Evolutionary conservation across 2,113 vertebrate species (phyloP), one percentile per base, ranked within the genome.

Genomic region (Eidolon helvum): DNA sequence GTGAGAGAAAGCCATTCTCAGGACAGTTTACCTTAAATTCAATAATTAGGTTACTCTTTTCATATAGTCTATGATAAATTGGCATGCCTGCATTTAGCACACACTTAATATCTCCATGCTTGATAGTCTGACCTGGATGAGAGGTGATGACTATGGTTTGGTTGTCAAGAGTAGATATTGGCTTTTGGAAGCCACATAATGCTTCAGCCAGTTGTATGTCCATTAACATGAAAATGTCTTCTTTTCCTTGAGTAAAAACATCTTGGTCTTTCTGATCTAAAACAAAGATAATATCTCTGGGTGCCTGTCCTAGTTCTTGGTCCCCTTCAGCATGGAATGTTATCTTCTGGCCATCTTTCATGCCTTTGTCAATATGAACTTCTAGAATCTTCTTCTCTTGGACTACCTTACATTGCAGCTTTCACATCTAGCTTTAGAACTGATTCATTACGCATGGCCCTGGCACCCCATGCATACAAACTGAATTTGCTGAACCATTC

Each of bases 281-380:
- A 43, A 99, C 99, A 94, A 99, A 99, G 95, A 99, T 99, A 96
- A 99, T 99, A 75, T 99, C 99, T 63, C 99, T 99, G 43, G 99
- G 99, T 85, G 99, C 99, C 66, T 99, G 98, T 90, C 99, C 99
- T 79, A 99, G 99, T 92, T 99, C 99, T 98, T 99, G 99, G 97
- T 99, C 99, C 75, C 99, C 99, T 98, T 99, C 99, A 94, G 99
- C 99, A 84, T 99, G 99, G 98, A 99, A 99, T 97, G 99, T 99
- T 63, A 99, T 99, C 98, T 99, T 99, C 98, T 99, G 99, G 63
- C 99, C 99, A 98, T 99, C 99, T 98, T 99, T 99, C 99, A 99
- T 99, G 93, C 99, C 99, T 99, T 50, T 50, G 50, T 16, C 50
- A 50, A 50, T 50, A 50, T 50, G 50, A 50, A 50, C 15, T 50